A percentile compares a stretch with the other conserved stretches of the same genome.
Conservation (phyloP, 2,113 vertebrate species). For the Callaeas wilsoni region DNA sequence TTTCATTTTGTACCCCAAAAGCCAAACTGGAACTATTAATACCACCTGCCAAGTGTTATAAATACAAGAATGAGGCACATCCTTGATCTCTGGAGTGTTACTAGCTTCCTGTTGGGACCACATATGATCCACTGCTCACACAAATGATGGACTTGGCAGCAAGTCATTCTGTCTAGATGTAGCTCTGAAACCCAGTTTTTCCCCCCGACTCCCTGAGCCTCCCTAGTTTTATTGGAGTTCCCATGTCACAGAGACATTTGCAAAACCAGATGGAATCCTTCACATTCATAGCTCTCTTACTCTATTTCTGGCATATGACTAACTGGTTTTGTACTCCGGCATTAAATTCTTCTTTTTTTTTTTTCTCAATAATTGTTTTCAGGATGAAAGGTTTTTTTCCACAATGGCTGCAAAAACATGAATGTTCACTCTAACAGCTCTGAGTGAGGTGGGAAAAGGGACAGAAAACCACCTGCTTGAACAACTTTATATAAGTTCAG, state of each 20-base stretch:
- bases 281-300: neutral
- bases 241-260: neutral
- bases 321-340: neutral
- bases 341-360: neutral
- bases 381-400: neutral
- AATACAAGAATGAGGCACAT: neutral
- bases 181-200: neutral
- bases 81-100: neutral
- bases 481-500: neutral
- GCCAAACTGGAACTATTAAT: neutral
- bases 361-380: neutral
- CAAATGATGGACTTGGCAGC: neutral
- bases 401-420: slow-evolving; percentile 14
- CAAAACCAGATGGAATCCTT: slow-evolving; percentile 11
- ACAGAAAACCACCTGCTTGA: slow-evolving; percentile 30
- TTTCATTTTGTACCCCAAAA: neutral
- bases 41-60: neutral
- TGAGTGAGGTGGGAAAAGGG: neutral
- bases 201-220: neutral
- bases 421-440: neutral
- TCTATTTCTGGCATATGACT: neutral
- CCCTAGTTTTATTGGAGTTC: neutral
- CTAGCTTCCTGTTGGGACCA: neutral
- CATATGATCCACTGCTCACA: neutral
- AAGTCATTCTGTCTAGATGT: neutral